Conservation (phyloP, 1,140 invertebrate genomes). For the Mactra quadrangularis region DNA sequence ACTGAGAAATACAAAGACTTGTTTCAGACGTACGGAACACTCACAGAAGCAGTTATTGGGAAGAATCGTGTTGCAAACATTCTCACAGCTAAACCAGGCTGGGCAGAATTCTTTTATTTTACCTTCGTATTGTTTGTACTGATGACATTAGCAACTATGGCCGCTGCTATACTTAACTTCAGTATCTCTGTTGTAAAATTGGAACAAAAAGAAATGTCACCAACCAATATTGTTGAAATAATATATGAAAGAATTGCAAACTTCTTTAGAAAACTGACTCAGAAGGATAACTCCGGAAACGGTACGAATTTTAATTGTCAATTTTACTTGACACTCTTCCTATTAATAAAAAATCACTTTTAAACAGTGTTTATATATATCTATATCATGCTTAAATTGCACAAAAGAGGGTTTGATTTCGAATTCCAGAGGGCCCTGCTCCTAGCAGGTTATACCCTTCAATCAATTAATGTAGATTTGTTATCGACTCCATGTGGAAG, state of each 20-base stretch:
- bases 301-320: neutral
- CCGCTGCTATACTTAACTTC: constrained; percentile 92
- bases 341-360: too few species aligned
- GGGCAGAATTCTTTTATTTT: constrained; percentile 91
- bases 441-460: too few species aligned
- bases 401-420: neutral
- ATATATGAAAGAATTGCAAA: constrained; percentile 61
- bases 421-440: neutral
- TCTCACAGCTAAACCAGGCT: constrained; percentile 87
- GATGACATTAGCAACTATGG: constrained; percentile 92
- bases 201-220: constrained; percentile 52
- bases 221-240: constrained; percentile 64
- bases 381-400: too few species aligned
- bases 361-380: too few species aligned
- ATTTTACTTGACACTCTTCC: too few species aligned
- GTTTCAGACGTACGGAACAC: constrained; percentile 66
- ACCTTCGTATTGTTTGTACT: constrained; percentile 91
- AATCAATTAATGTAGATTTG: too few species aligned
- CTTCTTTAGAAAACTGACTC: constrained; percentile 40
- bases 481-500: too few species aligned
- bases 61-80: constrained; percentile 90
- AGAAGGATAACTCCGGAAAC: neutral
- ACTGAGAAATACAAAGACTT: constrained; percentile 70
- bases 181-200: constrained; percentile 79
- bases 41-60: constrained; percentile 86